These are phyloP conservation scores for Catagonus wagneri DNA, from an alignment of 2,113 vertebrate species.

Conservation along the genomic window DNA sequence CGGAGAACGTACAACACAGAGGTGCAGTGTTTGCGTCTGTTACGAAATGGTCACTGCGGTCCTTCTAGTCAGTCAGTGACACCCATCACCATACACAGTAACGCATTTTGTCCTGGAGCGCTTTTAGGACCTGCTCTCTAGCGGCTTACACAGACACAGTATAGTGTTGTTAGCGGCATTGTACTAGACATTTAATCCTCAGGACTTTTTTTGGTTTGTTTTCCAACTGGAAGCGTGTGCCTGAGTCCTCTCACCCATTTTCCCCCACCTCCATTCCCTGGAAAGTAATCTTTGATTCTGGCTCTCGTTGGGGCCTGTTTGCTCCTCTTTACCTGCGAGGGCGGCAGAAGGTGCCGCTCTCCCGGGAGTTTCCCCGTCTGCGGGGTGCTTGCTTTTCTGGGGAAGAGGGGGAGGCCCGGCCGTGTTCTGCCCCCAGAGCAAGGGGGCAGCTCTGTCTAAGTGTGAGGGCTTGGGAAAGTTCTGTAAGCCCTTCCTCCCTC, in stretches of 20 bases:
- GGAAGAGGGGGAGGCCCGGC: background rate
- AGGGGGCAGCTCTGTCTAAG: background rate
- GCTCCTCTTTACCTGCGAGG: background rate
- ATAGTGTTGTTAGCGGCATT: background rate
- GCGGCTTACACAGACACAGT: background rate
- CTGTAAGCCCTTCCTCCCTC: background rate
- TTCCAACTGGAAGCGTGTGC: background rate
- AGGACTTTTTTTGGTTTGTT: background rate
- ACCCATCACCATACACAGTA: background rate
- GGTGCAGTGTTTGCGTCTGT: background rate
- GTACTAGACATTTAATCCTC: background rate
- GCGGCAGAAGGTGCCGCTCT: background rate
- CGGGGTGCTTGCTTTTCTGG: background rate
- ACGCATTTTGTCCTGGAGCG: background rate
- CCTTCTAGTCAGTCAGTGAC: background rate
- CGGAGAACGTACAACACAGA: background rate
- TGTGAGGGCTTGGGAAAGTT: background rate
- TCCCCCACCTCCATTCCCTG: background rate
- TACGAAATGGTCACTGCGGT: background rate
- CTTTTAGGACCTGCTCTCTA: background rate
- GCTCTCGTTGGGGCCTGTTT: background rate
- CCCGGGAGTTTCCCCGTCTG: background rate
- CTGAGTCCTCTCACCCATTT: background rate
- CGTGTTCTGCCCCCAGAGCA: background rate
- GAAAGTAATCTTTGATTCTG: background rate